These are phyloP conservation scores for Botia kubotai DNA, from an alignment of 2,797 vertebrate genomes.

Conservation along the genomic window DNA sequence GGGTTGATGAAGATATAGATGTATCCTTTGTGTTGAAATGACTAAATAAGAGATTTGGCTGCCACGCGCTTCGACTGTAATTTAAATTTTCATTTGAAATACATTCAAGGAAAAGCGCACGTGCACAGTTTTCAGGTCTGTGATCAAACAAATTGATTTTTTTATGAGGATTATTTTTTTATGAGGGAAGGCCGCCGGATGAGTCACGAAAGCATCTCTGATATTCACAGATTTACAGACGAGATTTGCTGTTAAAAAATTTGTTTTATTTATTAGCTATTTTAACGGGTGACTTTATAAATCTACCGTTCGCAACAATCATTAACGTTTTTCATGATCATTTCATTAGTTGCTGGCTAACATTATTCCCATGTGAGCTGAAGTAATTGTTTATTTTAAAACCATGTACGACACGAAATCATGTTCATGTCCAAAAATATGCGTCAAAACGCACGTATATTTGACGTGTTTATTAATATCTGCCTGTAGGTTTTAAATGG, in stretches of 20 bases:
- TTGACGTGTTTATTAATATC: not conserved
- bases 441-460: not conserved
- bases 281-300: too few relatives aligned
- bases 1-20: not conserved
- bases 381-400: too few relatives aligned
- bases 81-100: not conserved
- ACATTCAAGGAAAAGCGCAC: not conserved
- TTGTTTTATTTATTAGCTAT: not conserved
- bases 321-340: not conserved
- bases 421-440: not conserved
- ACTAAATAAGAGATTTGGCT: not conserved
- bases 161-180: conserved; percentile 4
- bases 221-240: not conserved
- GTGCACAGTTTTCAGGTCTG: not conserved
- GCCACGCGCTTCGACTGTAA: not conserved
- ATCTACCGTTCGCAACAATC: not conserved
- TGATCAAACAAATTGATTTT: not conserved
- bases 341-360: not conserved
- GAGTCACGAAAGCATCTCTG: not conserved
- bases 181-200: not conserved
- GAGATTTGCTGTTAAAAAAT: not conserved
- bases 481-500: not conserved
- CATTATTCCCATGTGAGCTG: too few relatives aligned
- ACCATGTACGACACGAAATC: not conserved
- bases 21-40: not conserved